These are phyloP conservation scores for Phrynosoma platyrhinos DNA, from an alignment of 2,113 vertebrate genomes.

Conservation along the genomic window DNA sequence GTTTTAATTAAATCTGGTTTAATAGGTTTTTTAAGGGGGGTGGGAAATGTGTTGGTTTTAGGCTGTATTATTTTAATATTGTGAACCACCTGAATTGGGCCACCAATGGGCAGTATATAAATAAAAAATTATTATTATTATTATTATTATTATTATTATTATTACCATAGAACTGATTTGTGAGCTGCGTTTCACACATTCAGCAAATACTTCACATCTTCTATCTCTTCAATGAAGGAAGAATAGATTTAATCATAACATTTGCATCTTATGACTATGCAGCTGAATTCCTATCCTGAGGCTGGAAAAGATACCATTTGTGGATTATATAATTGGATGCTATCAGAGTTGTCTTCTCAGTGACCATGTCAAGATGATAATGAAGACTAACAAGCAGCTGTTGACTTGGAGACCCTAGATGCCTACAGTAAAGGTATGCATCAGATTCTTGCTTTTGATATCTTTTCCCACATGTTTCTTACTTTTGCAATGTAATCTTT, in stretches of 20 bases:
- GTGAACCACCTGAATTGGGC: no score
- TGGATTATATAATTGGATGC: constrained; percentile 65
- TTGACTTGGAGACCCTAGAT: constrained; percentile 56
- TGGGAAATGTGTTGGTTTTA: no score
- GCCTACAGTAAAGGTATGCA: not conserved
- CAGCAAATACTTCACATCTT: constrained; percentile 48
- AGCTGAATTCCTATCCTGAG: constrained; percentile 60
- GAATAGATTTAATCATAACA: constrained; percentile 69
- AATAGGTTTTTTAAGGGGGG: no score
- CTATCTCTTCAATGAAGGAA: constrained; percentile 59
- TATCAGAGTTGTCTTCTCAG: constrained; percentile 70
- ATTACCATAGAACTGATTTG: constrained; percentile 20
- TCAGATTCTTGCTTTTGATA: not conserved
- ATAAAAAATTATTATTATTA: no score
- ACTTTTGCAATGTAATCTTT: not conserved
- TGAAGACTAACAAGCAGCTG: constrained; percentile 66
- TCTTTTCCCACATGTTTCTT: not conserved
- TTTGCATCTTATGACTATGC: constrained; percentile 74
- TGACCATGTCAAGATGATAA: constrained; percentile 65
- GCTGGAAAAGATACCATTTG: constrained; percentile 58
- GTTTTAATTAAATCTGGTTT: no score
- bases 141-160: no score
- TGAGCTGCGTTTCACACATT: constrained; percentile 28
- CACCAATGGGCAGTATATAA: no score
- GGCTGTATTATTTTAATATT: no score